phyloP scores from a whole-genome alignment of 2,113 vertebrate genomes.

The Phalacrocorax aristotelis region DNA sequence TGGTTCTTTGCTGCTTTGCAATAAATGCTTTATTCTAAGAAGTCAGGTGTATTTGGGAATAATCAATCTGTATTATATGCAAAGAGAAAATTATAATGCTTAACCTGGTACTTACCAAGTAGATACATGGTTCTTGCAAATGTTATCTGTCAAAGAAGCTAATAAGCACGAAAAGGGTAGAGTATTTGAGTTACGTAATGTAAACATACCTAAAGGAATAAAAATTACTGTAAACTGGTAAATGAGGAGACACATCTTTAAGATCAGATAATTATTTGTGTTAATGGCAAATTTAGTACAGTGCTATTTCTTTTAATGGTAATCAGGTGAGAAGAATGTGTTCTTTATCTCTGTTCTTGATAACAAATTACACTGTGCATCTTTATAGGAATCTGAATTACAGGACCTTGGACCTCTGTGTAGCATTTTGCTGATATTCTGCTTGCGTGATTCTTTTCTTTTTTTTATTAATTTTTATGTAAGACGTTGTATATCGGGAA shows the following conservation, averaged over 20 bases:
- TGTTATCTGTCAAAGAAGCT: neutral
- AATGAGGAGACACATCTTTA: neutral
- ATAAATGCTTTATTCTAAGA: neutral
- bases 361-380: neutral
- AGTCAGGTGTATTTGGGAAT: neutral
- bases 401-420: neutral
- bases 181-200: neutral
- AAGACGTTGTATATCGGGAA: neutral
- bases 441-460: neutral
- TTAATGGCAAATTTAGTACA: neutral
- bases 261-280: neutral
- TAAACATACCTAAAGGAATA: neutral
- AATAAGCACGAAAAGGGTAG: neutral
- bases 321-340: neutral
- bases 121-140: neutral
- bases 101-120: neutral
- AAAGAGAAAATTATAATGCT: constrained; percentile 9
- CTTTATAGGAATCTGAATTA: neutral
- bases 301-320: neutral
- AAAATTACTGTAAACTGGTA: neutral
- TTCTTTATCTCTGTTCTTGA: neutral
- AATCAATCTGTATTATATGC: neutral
- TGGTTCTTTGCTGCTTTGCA: neutral
- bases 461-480: neutral
- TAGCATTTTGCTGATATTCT: neutral